Evolutionary conservation across 2,797 vertebrate species (phyloP), one percentile per base, ranked within the genome.

Genomic region (Oreochromis grahami): DNA sequence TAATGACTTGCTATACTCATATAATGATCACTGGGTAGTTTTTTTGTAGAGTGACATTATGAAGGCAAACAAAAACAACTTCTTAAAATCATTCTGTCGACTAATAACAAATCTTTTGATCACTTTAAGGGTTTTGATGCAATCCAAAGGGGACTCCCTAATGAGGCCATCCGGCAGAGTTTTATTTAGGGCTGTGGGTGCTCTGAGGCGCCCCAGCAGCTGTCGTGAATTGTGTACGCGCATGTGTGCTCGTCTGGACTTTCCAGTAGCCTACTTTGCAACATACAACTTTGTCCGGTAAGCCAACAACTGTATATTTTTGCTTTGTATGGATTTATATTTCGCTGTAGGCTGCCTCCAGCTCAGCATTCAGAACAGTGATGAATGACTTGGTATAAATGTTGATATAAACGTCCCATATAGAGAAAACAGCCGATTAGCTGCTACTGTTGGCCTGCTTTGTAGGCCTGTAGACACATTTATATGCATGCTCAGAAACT

Each of bases 181-280:
- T 90, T 91, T 92, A 87, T 93, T 93, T 93, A 51, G 82, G 84
- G 48, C 84, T 77, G 58, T 11, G 48, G 79, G 56, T 81, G 52
- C 51, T 87, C 63, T 85, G 84, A 88, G 74, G 74, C 80, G 76
- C 78, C 78, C 80, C 84, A 81, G 91, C 95, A 94, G 94, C 94
- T 95, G 95, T 89, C 65, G 80, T 41, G 84, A 70, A 48, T 52
- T 83, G 68, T 60, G 55, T 74, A 80, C 58, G 78, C 14, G 17
- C 50, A 56, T 81, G 81, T 53, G 80, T 43, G 51, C 50, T 29
- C 29, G 41, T 81, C 68, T 77, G 78, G 72, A 90, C 81, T 84
- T 76, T 90, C 78, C 72, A 55, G 32, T 21, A 74, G 45, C 76
- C 70, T 51, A 89, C 80, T 84, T 78, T 82, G 79, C 85, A 72